Evolutionary conservation across 2,797 vertebrate genomes (phyloP).

Genomic region (Hoplostethus mediterraneus): DNA sequence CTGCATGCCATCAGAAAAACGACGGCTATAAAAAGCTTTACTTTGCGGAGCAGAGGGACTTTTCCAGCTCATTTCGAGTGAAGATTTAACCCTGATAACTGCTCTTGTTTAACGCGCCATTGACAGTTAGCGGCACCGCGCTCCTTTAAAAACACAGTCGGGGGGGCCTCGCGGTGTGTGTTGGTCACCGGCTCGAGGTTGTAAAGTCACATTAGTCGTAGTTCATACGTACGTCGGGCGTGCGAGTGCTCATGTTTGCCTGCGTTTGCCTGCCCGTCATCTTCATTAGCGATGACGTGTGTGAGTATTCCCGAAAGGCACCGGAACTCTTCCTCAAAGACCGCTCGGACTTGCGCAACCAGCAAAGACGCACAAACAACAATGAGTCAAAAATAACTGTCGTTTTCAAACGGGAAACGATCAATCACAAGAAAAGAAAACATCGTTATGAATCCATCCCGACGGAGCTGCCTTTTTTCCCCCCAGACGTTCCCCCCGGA

Average conservation of each 20-base stretch:
- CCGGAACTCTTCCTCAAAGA: slow-evolving; percentile 7
- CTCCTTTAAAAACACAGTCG: slow-evolving; percentile 50
- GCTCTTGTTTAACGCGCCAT: slow-evolving; percentile 55
- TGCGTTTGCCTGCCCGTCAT: slow-evolving; percentile 38
- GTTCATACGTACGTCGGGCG: background rate
- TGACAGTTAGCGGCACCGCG: slow-evolving; percentile 48
- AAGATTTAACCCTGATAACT: slow-evolving; percentile 59
- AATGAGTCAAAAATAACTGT: slow-evolving; percentile 21
- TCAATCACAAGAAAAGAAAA: slow-evolving; percentile 50
- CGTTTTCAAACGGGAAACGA: slow-evolving; percentile 54
- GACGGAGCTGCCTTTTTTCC: background rate
- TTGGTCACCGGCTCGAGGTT: background rate
- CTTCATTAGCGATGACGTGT: no score
- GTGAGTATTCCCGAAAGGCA: slow-evolving; percentile 3
- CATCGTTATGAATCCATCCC: slow-evolving; percentile 39
- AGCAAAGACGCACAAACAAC: slow-evolving; percentile 23
- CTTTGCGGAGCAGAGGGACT: slow-evolving; percentile 2
- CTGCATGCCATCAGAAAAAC: no score
- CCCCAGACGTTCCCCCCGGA: slow-evolving; percentile 39
- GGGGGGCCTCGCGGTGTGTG: background rate
- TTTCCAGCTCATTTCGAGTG: slow-evolving; percentile 54
- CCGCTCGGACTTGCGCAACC: slow-evolving; percentile 20
- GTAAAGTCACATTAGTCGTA: background rate
- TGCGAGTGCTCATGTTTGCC: background rate
- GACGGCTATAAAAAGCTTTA: no score